Evolutionary conservation across 2,888 invertebrate species (phyloP), one percentile per base, ranked within the genome.

Genomic region (Drosophila nr. perissopoda): DNA sequence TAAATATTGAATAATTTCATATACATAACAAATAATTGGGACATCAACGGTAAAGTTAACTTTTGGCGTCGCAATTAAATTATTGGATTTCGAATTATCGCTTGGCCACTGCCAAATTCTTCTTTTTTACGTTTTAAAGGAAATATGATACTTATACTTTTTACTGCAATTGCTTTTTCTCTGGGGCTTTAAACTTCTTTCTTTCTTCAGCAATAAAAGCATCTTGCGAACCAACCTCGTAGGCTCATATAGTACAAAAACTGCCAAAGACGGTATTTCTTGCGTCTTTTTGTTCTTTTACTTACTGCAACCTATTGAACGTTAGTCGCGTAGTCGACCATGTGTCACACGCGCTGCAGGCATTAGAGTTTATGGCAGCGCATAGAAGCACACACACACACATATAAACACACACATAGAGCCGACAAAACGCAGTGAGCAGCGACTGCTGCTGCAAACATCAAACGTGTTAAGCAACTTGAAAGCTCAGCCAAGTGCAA

Each of bases 401-500:
- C 48, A 58, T 16, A 16, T 36, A 36, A 16, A 7, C 21, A 42
- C 31, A 52, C 25, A 38, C 58, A 25, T 34, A 21, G 36, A 38
- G 36, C 13, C 13, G n/a, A 51, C 46, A 42, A 52, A 46, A 48
- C 49, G 25, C 70, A 70, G 51, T 81, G 69, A 69, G 71, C 71
- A 71, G 46, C 69, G 62, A 69, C 54, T 72, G 70, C 49, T 57
- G 42, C 21, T 42, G 67, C 48, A 77, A 85, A 88, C 86, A 89
- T 86, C 88, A 86, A 89, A 86, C 69, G 86, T 76, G 88, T 85
- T 85, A 78, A 85, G 86, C 81, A 85, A 82, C 88, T 90, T 74
- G 72, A 82, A 89, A 85, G 83, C 88, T 74, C 88, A 88, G 76
- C 86, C 81, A 85, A 86, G 86, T 85, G 90, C 78, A 88, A 89